phyloP scores from a whole-genome alignment of 1,140 invertebrate species.

The Drosophila lini region DNA sequence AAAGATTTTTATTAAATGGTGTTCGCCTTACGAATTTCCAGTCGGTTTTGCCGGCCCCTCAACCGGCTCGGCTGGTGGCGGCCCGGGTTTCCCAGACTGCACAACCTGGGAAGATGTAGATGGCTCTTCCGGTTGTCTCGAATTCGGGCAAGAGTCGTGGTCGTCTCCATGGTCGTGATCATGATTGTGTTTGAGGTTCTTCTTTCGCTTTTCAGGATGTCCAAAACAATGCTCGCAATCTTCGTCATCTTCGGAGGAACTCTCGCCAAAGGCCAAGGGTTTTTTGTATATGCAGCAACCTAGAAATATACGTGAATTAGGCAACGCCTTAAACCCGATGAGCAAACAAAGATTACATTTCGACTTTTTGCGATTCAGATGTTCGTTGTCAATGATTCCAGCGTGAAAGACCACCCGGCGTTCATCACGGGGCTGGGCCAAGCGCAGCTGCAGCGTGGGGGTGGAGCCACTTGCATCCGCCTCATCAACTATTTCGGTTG shows the following conservation, averaged over 20 bases:
- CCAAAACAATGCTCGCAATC: slow-evolving; percentile 95
- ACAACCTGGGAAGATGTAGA: slow-evolving; percentile 48
- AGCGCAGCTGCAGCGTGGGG: slow-evolving; percentile 89
- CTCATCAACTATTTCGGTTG: slow-evolving; percentile 53
- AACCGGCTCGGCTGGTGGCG: slow-evolving; percentile 5
- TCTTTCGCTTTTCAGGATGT: slow-evolving; percentile 90
- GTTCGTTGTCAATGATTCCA: slow-evolving; percentile 96
- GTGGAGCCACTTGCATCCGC: slow-evolving; percentile 76
- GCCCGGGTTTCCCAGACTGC: neutral
- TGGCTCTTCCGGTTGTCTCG: slow-evolving; percentile 26
- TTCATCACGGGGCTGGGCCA: slow-evolving; percentile 87
- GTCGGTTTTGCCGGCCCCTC: slow-evolving; percentile 11
- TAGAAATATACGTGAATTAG: slow-evolving; percentile 71
- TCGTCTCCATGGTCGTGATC: slow-evolving; percentile 16
- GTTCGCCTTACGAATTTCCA: slow-evolving; percentile 10
- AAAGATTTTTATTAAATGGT: slow-evolving; percentile 40
- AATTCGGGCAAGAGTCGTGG: slow-evolving; percentile 5
- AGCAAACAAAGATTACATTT: slow-evolving; percentile 90
- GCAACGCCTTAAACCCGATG: no score
- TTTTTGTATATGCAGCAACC: slow-evolving; percentile 96
- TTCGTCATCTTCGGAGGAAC: slow-evolving; percentile 90
- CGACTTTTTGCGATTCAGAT: slow-evolving; percentile 96
- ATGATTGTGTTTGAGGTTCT: slow-evolving; percentile 71
- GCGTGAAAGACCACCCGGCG: slow-evolving; percentile 95
- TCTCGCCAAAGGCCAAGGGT: slow-evolving; percentile 91